A percentile compares a stretch with the other conserved stretches of the same genome.
Evolutionary conservation across 2,113 vertebrate genomes (phyloP).

Genomic region (Microcebus lehilahytsara): DNA sequence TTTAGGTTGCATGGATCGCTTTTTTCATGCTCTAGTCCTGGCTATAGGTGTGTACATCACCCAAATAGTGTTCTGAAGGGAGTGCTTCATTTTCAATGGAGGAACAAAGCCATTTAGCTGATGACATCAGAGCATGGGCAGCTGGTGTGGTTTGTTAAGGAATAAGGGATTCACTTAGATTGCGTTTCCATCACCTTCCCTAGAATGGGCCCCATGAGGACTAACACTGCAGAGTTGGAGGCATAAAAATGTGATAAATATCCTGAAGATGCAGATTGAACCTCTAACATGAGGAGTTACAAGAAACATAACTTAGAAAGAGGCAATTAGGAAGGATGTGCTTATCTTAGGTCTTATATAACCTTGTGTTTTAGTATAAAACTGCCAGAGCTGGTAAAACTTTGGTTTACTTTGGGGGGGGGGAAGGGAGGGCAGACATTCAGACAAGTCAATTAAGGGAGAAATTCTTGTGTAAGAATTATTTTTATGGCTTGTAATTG

Average conservation of each 20-base stretch:
- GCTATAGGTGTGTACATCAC: too few relatives aligned
- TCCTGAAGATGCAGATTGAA: constrained; percentile 27
- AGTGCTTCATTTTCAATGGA: not conserved
- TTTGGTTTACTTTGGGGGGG: constrained; percentile 53
- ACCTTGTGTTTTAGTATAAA: constrained; percentile 66
- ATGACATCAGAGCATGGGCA: not conserved
- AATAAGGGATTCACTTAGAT: not conserved
- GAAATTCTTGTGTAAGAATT: constrained; percentile 70
- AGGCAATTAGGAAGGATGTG: constrained; percentile 67
- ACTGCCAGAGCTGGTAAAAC: constrained; percentile 39
- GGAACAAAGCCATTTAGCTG: not conserved
- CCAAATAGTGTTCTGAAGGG: not conserved
- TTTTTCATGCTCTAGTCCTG: too few relatives aligned
- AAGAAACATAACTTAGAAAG: constrained; percentile 57
- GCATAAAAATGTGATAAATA: constrained; percentile 49
- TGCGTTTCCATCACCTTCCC: not conserved
- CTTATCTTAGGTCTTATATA: constrained; percentile 70
- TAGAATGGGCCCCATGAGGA: not conserved
- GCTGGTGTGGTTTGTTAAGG: not conserved
- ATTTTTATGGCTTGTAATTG: constrained; percentile 59
- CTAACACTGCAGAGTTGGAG: not conserved
- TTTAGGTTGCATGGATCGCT: too few relatives aligned
- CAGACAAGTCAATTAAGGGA: constrained; percentile 67
- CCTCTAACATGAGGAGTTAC: constrained; percentile 54
- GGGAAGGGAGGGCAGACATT: not conserved